phyloP scores from a whole-genome alignment of 1,140 invertebrate species.

The Heliconius melpomene region DNA sequence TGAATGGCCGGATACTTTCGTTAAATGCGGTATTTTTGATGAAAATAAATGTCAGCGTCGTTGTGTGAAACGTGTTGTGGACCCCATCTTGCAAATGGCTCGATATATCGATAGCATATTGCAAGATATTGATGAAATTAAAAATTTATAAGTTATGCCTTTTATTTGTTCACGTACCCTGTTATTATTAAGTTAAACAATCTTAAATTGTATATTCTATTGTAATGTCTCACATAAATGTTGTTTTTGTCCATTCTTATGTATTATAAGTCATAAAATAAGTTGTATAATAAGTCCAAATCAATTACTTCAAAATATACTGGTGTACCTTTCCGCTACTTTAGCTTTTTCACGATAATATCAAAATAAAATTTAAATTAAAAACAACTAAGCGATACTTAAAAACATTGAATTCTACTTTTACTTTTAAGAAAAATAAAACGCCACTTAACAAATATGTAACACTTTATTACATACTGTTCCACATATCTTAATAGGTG shows the following conservation, averaged over 20 bases:
- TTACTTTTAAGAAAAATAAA: slow-evolving; percentile 28
- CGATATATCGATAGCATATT: slow-evolving; percentile 57
- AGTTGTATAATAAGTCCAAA: no score
- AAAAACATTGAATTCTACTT: no score
- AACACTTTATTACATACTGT: slow-evolving; percentile 68
- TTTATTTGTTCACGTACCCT: background rate
- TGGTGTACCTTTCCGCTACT: no score
- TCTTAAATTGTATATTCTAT: no score
- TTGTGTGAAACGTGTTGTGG: slow-evolving; percentile 43
- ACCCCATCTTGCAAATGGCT: slow-evolving; percentile 60
- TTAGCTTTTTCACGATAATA: no score
- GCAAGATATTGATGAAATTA: slow-evolving; percentile 46
- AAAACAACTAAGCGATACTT: no score
- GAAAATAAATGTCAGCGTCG: slow-evolving; percentile 44
- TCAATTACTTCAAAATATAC: no score
- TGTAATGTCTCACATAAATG: no score
- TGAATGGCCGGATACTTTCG: slow-evolving; percentile 41
- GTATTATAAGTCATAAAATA: no score
- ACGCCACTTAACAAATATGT: slow-evolving; percentile 52
- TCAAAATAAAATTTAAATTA: no score
- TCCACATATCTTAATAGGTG: slow-evolving; percentile 50
- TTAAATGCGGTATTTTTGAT: slow-evolving; percentile 21
- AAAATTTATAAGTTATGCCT: slow-evolving; percentile 15
- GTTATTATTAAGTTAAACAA: background rate
- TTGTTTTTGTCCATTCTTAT: no score